phyloP scores from a whole-genome alignment of 2,888 invertebrate genomes.

The Odontomyia ornata region DNA sequence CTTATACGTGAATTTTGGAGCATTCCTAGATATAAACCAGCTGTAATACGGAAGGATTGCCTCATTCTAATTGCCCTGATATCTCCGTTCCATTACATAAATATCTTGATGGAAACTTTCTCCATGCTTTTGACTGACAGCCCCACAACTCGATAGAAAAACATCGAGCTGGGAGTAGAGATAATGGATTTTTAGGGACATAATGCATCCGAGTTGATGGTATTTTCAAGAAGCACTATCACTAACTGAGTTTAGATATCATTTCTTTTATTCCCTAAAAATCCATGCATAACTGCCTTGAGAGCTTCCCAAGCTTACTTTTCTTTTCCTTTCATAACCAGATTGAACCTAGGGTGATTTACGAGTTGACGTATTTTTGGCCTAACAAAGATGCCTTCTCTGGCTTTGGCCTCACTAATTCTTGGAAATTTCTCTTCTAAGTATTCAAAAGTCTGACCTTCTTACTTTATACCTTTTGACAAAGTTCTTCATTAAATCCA shows the following conservation, averaged over 20 bases:
- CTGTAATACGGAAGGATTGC: not conserved
- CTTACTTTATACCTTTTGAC: no score
- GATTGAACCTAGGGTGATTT: not conserved
- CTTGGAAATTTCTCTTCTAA: not conserved
- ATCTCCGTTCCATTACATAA: not conserved
- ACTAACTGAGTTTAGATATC: not conserved
- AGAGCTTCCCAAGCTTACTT: no score
- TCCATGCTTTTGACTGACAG: not conserved
- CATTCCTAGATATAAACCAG: not conserved
- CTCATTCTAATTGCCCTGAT: not conserved
- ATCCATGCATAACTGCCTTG: no score
- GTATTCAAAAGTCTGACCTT: not conserved
- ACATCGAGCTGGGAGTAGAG: not conserved
- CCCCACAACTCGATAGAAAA: not conserved
- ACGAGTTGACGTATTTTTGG: not conserved
- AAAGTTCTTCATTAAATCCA: constrained; percentile 4
- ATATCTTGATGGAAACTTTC: constrained; percentile 15
- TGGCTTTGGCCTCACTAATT: not conserved
- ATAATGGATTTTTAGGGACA: not conserved
- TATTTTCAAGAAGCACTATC: not conserved
- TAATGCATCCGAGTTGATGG: not conserved
- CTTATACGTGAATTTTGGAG: not conserved
- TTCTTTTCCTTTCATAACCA: not conserved
- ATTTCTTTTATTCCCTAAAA: not conserved
- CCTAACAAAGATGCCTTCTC: no score